Evolutionary conservation across 92 coral and sea anemone genomes (phyloP).

Genomic region (Palythoa grandis): DNA sequence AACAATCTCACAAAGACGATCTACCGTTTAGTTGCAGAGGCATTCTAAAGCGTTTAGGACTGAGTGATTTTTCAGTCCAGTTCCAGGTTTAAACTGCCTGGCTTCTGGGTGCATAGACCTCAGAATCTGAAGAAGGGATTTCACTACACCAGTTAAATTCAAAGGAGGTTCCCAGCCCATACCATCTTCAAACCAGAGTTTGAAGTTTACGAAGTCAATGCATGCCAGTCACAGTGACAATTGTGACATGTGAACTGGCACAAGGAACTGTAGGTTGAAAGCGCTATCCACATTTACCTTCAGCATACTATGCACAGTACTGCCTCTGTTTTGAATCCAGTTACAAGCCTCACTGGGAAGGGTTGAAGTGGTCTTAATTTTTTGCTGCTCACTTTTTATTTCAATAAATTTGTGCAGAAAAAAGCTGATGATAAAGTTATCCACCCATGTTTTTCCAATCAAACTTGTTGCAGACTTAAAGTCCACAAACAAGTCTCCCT

Average conservation of each 20-base stretch:
- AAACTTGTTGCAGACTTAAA: conserved; percentile 24
- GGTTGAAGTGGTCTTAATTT: neutral
- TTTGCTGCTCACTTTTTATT: conserved; percentile 22
- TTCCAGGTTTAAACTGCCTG: neutral
- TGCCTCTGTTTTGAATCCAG: conserved; percentile 2
- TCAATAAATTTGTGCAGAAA: conserved; percentile 11
- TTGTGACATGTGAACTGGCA: conserved; percentile 16
- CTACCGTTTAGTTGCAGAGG: conserved; percentile 8
- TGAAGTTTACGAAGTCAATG: conserved; percentile 9
- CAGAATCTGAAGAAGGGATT: neutral
- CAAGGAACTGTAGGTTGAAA: neutral
- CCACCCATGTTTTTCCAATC: conserved; percentile 23
- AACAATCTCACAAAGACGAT: no score
- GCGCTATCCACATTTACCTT: neutral
- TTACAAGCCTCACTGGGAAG: conserved; percentile 25
- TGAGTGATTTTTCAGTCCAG: neutral
- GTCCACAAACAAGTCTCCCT: conserved; percentile 7
- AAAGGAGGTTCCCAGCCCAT: neutral
- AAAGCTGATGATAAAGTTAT: conserved; percentile 21
- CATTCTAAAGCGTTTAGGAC: conserved; percentile 31
- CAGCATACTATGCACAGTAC: neutral
- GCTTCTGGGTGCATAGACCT: neutral
- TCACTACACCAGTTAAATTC: neutral
- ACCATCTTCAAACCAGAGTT: conserved; percentile 34
- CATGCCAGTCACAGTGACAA: conserved; percentile 33